These are phyloP conservation scores for Hypercompe scribonia DNA, from an alignment of 2,888 invertebrate genomes.

Conservation along the genomic window DNA sequence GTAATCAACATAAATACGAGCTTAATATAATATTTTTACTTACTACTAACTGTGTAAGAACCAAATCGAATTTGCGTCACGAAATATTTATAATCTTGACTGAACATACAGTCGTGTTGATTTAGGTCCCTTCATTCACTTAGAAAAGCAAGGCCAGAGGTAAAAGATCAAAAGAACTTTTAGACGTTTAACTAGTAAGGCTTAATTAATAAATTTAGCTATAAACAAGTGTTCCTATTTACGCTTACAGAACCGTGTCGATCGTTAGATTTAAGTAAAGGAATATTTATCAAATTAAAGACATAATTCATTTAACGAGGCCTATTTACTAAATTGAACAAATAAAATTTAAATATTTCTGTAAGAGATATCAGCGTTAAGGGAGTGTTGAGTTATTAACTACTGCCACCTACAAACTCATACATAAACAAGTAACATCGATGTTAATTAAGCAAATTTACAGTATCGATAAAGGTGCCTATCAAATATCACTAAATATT, in stretches of 20 bases:
- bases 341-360: conserved; percentile 14
- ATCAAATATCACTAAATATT: neutral
- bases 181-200: conserved; percentile 32
- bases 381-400: neutral
- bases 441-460: neutral
- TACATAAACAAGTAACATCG: neutral
- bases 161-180: conserved; percentile 43
- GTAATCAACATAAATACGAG: neutral
- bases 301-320: conserved; percentile 21
- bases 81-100: conserved; percentile 28
- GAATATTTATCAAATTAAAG: conserved; percentile 15
- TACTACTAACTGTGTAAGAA: conserved; percentile 7
- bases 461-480: neutral
- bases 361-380: neutral
- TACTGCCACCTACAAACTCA: neutral
- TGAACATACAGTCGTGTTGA: conserved; percentile 31
- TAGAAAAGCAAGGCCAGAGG: conserved; percentile 38
- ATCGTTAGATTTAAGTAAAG: conserved; percentile 22
- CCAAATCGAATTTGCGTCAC: conserved; percentile 19
- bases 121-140: conserved; percentile 38
- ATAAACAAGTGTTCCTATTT: conserved; percentile 47
- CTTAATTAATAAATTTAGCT: conserved; percentile 48
- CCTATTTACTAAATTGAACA: conserved; percentile 9
- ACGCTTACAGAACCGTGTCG: conserved; percentile 36
- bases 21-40: conserved; percentile 1